A percentile compares a stretch with the other conserved stretches of the same genome.
phyloP scores from a whole-genome alignment of 2,797 vertebrate genomes.

The Fratercula arctica region DNA sequence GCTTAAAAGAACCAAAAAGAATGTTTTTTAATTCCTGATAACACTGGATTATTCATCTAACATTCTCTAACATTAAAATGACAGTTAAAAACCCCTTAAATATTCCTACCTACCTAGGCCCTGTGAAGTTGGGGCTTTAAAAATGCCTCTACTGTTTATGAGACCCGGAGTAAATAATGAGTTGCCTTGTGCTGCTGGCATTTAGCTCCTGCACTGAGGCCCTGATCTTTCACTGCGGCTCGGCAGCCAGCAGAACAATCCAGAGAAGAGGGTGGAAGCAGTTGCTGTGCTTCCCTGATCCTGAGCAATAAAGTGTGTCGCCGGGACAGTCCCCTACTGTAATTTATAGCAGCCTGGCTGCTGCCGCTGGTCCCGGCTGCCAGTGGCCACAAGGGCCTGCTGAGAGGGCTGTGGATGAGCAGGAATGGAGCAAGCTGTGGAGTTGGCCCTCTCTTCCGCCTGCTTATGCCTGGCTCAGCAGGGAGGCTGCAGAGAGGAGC shows the following conservation, averaged over 20 bases:
- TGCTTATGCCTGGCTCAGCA: conserved; percentile 8
- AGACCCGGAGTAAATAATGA: neutral
- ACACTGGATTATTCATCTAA: neutral
- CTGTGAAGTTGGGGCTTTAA: neutral
- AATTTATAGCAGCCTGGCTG: conserved; percentile 40
- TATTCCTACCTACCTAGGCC: neutral
- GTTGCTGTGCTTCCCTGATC: neutral
- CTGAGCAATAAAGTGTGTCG: neutral
- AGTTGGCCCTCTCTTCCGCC: conserved; percentile 4
- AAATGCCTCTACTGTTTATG: neutral
- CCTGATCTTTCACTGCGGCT: neutral
- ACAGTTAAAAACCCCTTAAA: neutral
- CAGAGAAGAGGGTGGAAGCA: neutral
- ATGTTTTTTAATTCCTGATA: neutral
- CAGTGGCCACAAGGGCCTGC: conserved; percentile 11
- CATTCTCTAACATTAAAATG: neutral
- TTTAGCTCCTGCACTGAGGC: neutral
- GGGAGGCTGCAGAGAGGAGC: neutral
- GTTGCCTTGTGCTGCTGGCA: neutral
- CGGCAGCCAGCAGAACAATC: neutral
- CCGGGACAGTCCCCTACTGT: neutral
- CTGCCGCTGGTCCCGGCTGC: neutral
- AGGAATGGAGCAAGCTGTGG: conserved; percentile 40
- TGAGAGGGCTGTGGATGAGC: conserved; percentile 52
- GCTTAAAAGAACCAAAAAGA: neutral